A percentile compares a stretch with the other conserved stretches of the same genome.
These are phyloP conservation scores for Altica lythri DNA, from an alignment of 2,888 invertebrate species.

Conservation along the genomic window DNA sequence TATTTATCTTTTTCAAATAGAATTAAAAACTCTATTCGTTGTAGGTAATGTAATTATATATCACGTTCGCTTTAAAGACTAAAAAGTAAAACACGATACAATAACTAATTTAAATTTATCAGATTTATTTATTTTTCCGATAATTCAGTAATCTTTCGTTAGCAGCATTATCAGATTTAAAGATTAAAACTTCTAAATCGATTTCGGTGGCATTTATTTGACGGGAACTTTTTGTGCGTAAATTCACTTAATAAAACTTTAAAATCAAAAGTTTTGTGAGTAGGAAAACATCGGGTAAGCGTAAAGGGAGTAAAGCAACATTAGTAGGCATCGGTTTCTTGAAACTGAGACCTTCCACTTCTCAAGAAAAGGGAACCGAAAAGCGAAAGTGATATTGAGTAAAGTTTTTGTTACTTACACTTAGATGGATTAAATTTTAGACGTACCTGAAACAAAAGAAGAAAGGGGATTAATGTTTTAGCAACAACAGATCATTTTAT, in stretches of 20 bases:
- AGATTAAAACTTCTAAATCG: constrained; percentile 34
- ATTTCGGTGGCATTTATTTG: constrained; percentile 24
- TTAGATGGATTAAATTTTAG: constrained; percentile 9
- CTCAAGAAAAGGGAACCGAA: constrained; percentile 10
- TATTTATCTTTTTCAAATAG: no score
- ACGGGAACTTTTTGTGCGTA: constrained; percentile 29
- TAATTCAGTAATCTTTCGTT: constrained; percentile 9
- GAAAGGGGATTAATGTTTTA: constrained; percentile 12
- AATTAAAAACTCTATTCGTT: no score
- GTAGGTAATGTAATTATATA: no score
- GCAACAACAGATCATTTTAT: constrained; percentile 3
- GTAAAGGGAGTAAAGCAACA: constrained; percentile 6
- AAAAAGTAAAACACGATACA: background rate
- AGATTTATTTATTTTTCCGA: constrained; percentile 6
- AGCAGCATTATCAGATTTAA: constrained; percentile 23
- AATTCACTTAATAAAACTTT: constrained; percentile 35
- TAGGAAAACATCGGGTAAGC: constrained; percentile 3
- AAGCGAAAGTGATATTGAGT: constrained; percentile 19
- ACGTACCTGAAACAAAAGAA: constrained; percentile 24
- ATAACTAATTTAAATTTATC: constrained; percentile 7
- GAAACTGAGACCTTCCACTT: constrained; percentile 3
- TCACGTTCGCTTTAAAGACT: no score
- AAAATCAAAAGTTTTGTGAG: constrained; percentile 23
- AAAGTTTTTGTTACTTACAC: constrained; percentile 18
- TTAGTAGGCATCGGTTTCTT: constrained; percentile 7